phyloP scores from a whole-genome alignment of 2,888 invertebrate genomes.

The Drosophila stalkeri region DNA sequence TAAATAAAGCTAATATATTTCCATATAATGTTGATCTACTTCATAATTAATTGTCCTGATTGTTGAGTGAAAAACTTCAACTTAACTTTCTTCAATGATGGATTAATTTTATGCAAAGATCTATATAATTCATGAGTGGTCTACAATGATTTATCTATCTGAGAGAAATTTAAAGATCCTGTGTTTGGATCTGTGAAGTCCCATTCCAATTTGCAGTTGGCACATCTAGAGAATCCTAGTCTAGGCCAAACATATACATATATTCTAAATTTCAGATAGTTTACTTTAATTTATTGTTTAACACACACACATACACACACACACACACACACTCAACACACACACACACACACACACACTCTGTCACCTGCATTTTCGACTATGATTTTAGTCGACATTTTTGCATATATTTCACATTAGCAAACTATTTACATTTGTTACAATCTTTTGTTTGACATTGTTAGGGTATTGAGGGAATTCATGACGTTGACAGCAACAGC shows the following conservation, averaged over 20 bases:
- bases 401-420: background rate
- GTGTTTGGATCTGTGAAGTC: background rate
- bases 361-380: background rate
- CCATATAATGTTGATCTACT: too few species aligned
- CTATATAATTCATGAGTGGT: background rate
- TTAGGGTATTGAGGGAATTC: constrained; percentile 15
- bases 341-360: too few species aligned
- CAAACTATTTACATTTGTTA: constrained; percentile 4
- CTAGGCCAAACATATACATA: too few species aligned
- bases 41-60: too few species aligned
- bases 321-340: too few species aligned
- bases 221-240: too few species aligned
- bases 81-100: too few species aligned
- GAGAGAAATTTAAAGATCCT: background rate
- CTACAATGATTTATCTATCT: background rate
- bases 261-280: background rate
- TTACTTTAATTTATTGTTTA: background rate
- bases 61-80: too few species aligned
- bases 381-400: background rate
- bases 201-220: background rate
- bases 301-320: background rate
- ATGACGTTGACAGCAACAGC: constrained; percentile 17
- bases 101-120: background rate
- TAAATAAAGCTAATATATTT: too few species aligned
- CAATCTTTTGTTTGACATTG: constrained; percentile 14